Evolutionary conservation across 1,140 invertebrate species (phyloP).

Genomic region (Philotrypesis tridentata): DNA sequence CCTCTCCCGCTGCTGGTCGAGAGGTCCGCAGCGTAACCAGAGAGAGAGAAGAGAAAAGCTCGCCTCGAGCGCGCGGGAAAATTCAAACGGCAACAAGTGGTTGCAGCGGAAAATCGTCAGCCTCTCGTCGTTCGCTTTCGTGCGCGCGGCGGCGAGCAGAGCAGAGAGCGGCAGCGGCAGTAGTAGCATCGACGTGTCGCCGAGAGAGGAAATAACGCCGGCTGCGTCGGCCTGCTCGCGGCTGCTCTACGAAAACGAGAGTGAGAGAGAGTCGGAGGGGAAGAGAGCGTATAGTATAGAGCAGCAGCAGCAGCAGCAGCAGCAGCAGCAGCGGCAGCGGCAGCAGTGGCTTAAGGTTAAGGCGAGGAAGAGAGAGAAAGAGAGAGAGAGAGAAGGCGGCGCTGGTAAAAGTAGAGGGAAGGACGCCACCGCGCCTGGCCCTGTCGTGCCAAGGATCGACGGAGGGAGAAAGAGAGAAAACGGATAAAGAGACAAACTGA

Average conservation of each 20-base stretch:
- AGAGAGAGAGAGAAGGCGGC: conserved; percentile 6
- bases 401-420: conserved; percentile 32
- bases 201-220: conserved; percentile 45
- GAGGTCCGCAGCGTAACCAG: not conserved
- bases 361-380: conserved; percentile 33
- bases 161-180: not conserved
- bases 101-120: conserved; percentile 21
- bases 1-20: not conserved
- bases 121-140: too few species aligned
- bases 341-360: conserved; percentile 47
- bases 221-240: conserved; percentile 9
- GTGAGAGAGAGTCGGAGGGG: conserved; percentile 36
- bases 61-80: conserved; percentile 15
- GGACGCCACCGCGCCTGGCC: conserved; percentile 11
- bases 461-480: conserved; percentile 33
- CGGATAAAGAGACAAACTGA: conserved; percentile 45
- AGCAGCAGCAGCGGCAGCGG: too few species aligned
- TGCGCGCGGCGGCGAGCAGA: not conserved
- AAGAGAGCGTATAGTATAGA: conserved; percentile 33
- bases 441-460: conserved; percentile 3
- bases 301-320: too few species aligned
- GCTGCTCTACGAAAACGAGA: conserved; percentile 42
- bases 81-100: not conserved
- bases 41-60: too few species aligned
- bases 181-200: not conserved